Evolutionary conservation across 2,888 invertebrate species (phyloP), one percentile per base, ranked within the genome.

Genomic region (Aromia moschata): DNA sequence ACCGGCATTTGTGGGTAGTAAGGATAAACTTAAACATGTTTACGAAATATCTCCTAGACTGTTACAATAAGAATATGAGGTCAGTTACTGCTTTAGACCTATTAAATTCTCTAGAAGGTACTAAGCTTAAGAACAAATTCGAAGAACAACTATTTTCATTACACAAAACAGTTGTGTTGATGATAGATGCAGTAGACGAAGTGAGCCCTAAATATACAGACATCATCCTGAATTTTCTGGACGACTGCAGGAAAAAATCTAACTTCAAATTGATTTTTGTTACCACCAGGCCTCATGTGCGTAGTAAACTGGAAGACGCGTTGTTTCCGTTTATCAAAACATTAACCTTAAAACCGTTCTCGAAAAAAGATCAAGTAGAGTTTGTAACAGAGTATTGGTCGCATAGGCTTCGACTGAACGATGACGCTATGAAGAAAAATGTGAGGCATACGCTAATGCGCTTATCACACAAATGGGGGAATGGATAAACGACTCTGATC

Each of bases 131-230:
- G 10, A 51, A 36, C 14, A 17, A 14, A 11, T 52, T 52, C 25
- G 15, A 52, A 15, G 30, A 15, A 9, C 20, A 30, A 2, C n/a
- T 52, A 1, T 41, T 52, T 12, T 7, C 12, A 10, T 7, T 52
- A 9, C 9, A 10, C 1, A 11, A 41, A 20, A n/a, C 11, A 30
- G 12, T 52, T 9, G 30, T 52, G 1, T n/a, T 52, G 10, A n/a
- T 52, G n/a, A n/a, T 38, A 10, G 52, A 52, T 7, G 52, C 25
- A 10, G 52, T 52, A 9, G 52, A 52, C 31, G 52, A 52, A 16
- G 30, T 52, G 7, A 41, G 25, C 15, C 12, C 52, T 1, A 20
- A 14, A 1, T 41, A 52, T 12, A 41, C 30, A 2, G 14, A 3
- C 1, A 38, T 52, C 14, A 16, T 52, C 7, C 15, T 20, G 10